Conservation (phyloP, 2,797 vertebrate genomes). For the Crocidura indochinensis region DNA sequence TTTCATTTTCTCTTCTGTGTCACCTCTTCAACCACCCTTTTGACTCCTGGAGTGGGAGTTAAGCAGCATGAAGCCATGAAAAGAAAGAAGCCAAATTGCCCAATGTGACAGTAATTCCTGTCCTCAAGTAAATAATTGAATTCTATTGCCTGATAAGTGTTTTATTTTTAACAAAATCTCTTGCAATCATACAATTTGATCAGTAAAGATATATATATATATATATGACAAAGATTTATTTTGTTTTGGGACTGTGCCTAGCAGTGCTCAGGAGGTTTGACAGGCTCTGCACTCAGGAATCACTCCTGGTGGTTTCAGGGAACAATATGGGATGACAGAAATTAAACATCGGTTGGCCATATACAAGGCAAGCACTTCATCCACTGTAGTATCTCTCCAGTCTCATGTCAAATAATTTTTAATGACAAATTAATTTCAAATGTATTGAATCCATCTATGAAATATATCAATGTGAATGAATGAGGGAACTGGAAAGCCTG, state of each 20-base stretch:
- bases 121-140: not conserved
- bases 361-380: too few relatives aligned
- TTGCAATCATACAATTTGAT: not conserved
- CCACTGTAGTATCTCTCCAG: too few relatives aligned
- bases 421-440: not conserved
- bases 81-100: not conserved
- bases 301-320: too few relatives aligned
- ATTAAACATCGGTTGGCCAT: too few relatives aligned
- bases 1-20: not conserved
- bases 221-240: not conserved
- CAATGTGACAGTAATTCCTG: not conserved
- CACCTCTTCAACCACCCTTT: too few relatives aligned
- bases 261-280: too few relatives aligned
- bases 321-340: too few relatives aligned
- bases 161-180: not conserved
- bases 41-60: not conserved
- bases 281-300: too few relatives aligned
- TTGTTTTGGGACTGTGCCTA: too few relatives aligned
- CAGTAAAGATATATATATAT: not conserved
- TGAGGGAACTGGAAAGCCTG: too few relatives aligned
- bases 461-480: not conserved
- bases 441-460: constrained; percentile 2
- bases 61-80: not conserved
- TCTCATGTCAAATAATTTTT: too few relatives aligned
- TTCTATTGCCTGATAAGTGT: not conserved